phyloP scores from a whole-genome alignment of 2,888 invertebrate species.

The Rosalia funebris region DNA sequence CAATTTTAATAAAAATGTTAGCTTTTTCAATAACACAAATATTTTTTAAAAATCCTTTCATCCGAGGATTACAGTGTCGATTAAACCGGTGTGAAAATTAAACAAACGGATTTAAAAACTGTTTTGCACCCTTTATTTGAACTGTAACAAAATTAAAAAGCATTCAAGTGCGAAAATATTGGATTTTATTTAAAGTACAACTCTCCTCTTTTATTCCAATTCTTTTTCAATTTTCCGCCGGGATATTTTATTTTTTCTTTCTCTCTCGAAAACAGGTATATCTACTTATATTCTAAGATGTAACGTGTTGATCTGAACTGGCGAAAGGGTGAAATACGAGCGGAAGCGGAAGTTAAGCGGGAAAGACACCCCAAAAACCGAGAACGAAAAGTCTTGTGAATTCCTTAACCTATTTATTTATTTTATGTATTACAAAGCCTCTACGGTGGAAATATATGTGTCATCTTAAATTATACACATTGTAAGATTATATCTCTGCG shows the following conservation, averaged over 20 bases:
- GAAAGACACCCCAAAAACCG: constrained; percentile 44
- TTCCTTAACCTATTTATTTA: constrained; percentile 39
- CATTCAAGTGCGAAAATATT: constrained; percentile 54
- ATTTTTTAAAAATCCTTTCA: constrained; percentile 40
- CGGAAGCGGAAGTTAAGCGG: constrained; percentile 56
- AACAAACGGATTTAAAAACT: constrained; percentile 41
- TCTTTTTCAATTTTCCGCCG: constrained; percentile 21
- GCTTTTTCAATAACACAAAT: constrained; percentile 28
- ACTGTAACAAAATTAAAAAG: constrained; percentile 55
- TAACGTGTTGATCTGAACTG: constrained; percentile 57
- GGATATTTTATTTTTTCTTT: constrained; percentile 16
- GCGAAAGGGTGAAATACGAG: constrained; percentile 58
- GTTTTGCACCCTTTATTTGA: constrained; percentile 53
- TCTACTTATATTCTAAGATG: constrained; percentile 44
- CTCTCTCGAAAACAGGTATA: constrained; percentile 35
- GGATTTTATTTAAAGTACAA: constrained; percentile 47
- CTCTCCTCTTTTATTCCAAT: constrained; percentile 30
- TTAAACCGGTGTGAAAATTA: constrained; percentile 41
- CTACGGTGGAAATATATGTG: constrained; percentile 10
- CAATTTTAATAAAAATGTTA: constrained; percentile 37
- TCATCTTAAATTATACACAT: too few relatives aligned
- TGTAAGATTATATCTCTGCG: too few relatives aligned
- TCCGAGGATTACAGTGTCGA: constrained; percentile 33
- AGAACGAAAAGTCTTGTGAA: constrained; percentile 43
- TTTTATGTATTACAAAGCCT: constrained; percentile 3